phyloP scores from a whole-genome alignment of 2,888 invertebrate genomes.

The Protophormia terraenovae region DNA sequence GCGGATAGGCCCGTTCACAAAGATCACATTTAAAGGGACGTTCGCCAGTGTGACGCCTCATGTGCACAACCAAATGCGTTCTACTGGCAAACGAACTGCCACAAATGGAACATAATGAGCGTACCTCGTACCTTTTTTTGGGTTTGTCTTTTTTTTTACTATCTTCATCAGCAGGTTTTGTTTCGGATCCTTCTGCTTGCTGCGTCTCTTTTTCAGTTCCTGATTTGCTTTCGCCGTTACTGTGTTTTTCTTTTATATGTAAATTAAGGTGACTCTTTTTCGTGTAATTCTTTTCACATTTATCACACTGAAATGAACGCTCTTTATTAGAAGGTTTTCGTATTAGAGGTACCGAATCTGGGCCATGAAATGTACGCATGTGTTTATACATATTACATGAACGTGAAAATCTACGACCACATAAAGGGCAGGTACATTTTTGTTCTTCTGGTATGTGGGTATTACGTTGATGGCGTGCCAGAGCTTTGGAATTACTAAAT shows the following conservation, averaged over 20 bases:
- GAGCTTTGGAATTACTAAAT: constrained; percentile 56
- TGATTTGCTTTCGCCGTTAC: not conserved
- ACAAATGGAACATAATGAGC: constrained; percentile 69
- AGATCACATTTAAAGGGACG: constrained; percentile 62
- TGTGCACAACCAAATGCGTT: constrained; percentile 54
- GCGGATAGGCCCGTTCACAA: constrained; percentile 55
- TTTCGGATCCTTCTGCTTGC: not conserved
- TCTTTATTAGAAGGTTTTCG: constrained; percentile 75
- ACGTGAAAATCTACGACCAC: constrained; percentile 83
- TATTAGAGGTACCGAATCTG: constrained; percentile 54
- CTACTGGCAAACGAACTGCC: constrained; percentile 59
- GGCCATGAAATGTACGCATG: constrained; percentile 73
- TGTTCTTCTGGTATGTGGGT: constrained; percentile 81
- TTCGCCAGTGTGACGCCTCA: constrained; percentile 60
- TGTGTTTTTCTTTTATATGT: constrained; percentile 74
- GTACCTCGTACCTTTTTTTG: constrained; percentile 69
- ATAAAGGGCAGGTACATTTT: constrained; percentile 83
- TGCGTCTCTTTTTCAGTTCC: not conserved
- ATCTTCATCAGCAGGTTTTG: not conserved
- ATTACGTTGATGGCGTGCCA: constrained; percentile 50
- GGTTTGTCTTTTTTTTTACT: constrained; percentile 77
- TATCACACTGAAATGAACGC: constrained; percentile 73
- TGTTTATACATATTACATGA: constrained; percentile 84
- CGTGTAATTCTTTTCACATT: constrained; percentile 76
- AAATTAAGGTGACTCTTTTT: constrained; percentile 77